Evolutionary conservation across 2,113 vertebrate genomes (phyloP).

Genomic region (Holacanthus passer): DNA sequence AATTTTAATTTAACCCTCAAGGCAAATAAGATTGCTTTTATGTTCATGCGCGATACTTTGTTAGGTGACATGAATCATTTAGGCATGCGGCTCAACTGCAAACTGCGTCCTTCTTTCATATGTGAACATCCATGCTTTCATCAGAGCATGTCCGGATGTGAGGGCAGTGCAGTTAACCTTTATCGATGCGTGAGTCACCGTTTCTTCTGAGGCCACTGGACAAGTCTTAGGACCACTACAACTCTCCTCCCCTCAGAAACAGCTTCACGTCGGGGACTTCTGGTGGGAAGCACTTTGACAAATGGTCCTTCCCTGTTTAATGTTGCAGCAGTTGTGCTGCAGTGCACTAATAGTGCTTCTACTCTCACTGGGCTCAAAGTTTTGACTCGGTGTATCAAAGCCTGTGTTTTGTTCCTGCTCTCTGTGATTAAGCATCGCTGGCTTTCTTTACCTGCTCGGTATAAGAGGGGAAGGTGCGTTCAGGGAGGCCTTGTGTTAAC

Average conservation of each 20-base stretch:
- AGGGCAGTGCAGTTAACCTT: not conserved
- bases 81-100: slow-evolving; percentile 19
- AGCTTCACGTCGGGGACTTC: slow-evolving; percentile 22
- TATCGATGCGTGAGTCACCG: slow-evolving; percentile 11
- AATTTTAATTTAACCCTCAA: slow-evolving; percentile 51
- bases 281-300: slow-evolving; percentile 45
- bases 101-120: slow-evolving; percentile 24
- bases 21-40: slow-evolving; percentile 53
- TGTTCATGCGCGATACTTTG: slow-evolving; percentile 45
- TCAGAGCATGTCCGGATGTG: slow-evolving; percentile 8
- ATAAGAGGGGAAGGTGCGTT: slow-evolving; percentile 32
- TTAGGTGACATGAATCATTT: slow-evolving; percentile 63
- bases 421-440: slow-evolving; percentile 13
- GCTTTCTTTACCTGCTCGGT: slow-evolving; percentile 40
- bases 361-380: slow-evolving; percentile 20
- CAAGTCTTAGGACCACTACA: not conserved
- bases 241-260: slow-evolving; percentile 11
- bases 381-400: slow-evolving; percentile 30
- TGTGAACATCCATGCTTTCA: slow-evolving; percentile 26
- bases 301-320: slow-evolving; percentile 42
- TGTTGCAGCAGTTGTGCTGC: slow-evolving; percentile 53
- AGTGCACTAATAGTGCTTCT: slow-evolving; percentile 40
- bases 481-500: slow-evolving; percentile 47
- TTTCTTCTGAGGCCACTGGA: slow-evolving; percentile 11
- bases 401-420: slow-evolving; percentile 13